Evolutionary conservation across 2,797 vertebrate species (phyloP), one percentile per base, ranked within the genome.

Genomic region (Phaenicophaeus curvirostris): DNA sequence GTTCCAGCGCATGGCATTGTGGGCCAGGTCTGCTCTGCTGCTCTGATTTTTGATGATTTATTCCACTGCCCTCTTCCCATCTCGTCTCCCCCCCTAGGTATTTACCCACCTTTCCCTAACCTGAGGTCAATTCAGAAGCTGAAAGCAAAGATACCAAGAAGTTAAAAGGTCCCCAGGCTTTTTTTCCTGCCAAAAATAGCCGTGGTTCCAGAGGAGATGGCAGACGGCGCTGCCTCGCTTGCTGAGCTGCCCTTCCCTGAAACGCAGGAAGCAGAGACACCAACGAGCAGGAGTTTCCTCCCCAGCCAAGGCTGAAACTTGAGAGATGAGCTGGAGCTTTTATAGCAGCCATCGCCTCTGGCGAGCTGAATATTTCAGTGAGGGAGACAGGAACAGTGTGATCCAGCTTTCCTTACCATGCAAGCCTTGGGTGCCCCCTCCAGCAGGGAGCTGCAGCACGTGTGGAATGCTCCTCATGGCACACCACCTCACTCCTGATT

Each of bases 171-270:
- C 51, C 48, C 20, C 4, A 15, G 37, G 37, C 50, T 72, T 77
- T 46, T 21, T 78, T 30, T 48, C 46, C 37, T 33, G 33, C 7
- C 35, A 53, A 57, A 44, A 44, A 12, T 5, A 73, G 20, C 11
- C 19, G 30, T 2, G 6, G 23, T 3, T 89, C n/a, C 82, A 9
- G 13, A 63, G 62, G 46, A 63, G 65, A 48, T 30, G n/a, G 81
- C 9, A 59, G 62, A 30, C 0, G 0, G 42, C 0, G 1, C 80
- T 79, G 68, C 69, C n/a, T 63, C 4, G 0, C 48, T 65, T 21
- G 14, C 71, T 44, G 30, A 31, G n/a, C 69, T 50, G 74, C 77
- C 75, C 54, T 78, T 68, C 87, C 78, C 81, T 25, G 30, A 69
- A 67, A 62, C 2, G 7, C 90, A 71, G 66, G 84, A 84, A 61